A percentile compares a stretch with the other conserved stretches of the same genome.
Conservation (phyloP, 2,797 vertebrate species). For the Morus bassanus region DNA sequence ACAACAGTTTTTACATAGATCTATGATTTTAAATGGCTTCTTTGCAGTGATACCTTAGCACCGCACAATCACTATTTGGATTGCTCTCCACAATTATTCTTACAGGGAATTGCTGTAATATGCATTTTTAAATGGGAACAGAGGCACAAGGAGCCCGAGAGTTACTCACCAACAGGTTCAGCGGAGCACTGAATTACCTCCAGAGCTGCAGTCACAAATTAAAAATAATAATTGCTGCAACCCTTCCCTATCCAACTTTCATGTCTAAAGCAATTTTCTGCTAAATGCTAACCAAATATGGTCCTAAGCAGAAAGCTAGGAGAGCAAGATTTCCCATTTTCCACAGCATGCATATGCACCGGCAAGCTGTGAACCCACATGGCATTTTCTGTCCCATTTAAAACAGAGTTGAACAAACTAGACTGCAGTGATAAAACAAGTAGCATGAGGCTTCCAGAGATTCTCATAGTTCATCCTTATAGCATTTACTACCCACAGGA, state of each 20-base stretch:
- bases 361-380: not conserved
- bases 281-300: not conserved
- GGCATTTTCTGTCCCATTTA: not conserved
- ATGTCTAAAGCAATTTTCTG: not conserved
- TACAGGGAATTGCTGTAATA: not conserved
- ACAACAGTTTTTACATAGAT: not conserved
- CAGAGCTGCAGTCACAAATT: not conserved
- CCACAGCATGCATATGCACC: fast-evolving
- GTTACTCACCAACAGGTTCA: not conserved
- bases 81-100: not conserved
- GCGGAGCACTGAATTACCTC: not conserved
- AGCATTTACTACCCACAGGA: not conserved
- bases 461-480: not conserved
- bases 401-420: not conserved
- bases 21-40: not conserved
- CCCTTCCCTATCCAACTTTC: not conserved
- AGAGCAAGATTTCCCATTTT: not conserved
- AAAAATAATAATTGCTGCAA: not conserved
- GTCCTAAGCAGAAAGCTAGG: not conserved
- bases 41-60: not conserved
- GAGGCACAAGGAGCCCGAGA: not conserved
- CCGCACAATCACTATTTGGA: not conserved
- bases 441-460: not conserved
- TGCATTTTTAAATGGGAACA: not conserved
- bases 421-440: not conserved